Percentiles rank a stretch among this genome's conserved stretches.
Conservation (phyloP, 2,113 vertebrate genomes). For the Takifugu bimaculatus region DNA sequence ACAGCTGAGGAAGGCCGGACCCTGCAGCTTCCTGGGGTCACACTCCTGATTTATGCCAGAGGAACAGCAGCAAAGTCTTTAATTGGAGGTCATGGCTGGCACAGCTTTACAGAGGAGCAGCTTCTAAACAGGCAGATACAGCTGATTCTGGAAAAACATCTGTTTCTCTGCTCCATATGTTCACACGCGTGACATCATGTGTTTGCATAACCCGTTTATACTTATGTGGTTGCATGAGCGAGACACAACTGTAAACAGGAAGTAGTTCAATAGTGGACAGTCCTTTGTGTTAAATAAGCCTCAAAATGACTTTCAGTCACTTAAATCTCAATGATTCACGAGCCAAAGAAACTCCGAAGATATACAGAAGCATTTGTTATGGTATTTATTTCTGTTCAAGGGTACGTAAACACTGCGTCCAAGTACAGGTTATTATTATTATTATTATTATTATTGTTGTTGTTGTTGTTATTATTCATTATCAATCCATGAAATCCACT, state of each 20-base stretch:
- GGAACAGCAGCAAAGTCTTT: slow-evolving; percentile 52
- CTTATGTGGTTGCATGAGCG: background rate
- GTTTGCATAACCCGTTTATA: background rate
- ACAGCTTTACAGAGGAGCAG: slow-evolving; percentile 46
- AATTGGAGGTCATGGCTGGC: slow-evolving; percentile 41
- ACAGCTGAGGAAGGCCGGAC: slow-evolving; percentile 65
- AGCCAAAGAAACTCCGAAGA: too few species aligned
- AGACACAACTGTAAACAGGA: background rate
- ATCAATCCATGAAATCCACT: too few species aligned
- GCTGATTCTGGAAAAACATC: background rate
- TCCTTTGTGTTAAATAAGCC: background rate
- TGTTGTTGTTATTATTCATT: too few species aligned
- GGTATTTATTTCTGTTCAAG: too few species aligned
- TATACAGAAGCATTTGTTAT: too few species aligned
- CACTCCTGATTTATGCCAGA: slow-evolving; percentile 58
- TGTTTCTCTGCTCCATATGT: background rate
- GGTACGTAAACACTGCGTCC: too few species aligned
- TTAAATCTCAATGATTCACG: too few species aligned
- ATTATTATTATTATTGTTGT: too few species aligned
- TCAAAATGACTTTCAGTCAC: too few species aligned
- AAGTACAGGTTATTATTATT: too few species aligned
- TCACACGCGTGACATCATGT: background rate
- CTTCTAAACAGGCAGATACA: slow-evolving; percentile 15
- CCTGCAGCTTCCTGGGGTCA: slow-evolving; percentile 48
- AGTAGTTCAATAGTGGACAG: background rate